A percentile compares a stretch with the other conserved stretches of the same genome.
Conservation (phyloP, 2,113 vertebrate genomes). For the Fukomys damarensis region DNA sequence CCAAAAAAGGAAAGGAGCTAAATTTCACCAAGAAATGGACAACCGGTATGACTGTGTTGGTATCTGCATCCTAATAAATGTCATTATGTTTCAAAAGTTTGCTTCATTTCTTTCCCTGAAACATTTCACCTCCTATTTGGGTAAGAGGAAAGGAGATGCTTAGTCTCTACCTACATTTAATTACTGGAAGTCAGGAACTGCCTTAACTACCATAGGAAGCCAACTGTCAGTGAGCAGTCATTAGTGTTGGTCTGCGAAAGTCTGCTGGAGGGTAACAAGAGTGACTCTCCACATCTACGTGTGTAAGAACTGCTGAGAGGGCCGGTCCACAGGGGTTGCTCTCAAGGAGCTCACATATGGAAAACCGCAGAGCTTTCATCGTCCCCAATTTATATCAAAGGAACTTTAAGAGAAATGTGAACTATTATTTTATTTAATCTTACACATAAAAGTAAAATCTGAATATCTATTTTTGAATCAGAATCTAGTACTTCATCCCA, state of each 20-base stretch:
- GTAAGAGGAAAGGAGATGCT: background rate
- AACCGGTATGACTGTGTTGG: background rate
- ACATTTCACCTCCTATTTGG: background rate
- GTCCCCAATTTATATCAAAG: background rate
- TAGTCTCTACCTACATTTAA: background rate
- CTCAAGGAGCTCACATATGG: background rate
- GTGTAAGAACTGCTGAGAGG: background rate
- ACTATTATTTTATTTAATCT: constrained; percentile 21
- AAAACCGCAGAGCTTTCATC: background rate
- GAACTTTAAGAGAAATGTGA: background rate
- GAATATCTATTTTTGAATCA: constrained; percentile 23
- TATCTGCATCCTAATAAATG: background rate
- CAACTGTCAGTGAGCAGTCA: background rate
- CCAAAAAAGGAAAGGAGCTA: background rate
- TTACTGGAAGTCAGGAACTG: background rate
- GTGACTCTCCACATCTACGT: background rate
- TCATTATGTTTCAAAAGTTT: background rate
- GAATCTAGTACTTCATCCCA: background rate
- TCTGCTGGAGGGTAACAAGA: background rate
- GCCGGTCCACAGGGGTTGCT: background rate
- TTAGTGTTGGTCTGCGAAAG: background rate
- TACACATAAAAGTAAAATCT: background rate
- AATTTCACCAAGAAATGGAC: background rate
- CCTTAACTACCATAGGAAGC: background rate
- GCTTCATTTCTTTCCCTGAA: background rate